Evolutionary conservation across 2,113 vertebrate species (phyloP), one percentile per base, ranked within the genome.

Genomic region (Oryzias celebensis): DNA sequence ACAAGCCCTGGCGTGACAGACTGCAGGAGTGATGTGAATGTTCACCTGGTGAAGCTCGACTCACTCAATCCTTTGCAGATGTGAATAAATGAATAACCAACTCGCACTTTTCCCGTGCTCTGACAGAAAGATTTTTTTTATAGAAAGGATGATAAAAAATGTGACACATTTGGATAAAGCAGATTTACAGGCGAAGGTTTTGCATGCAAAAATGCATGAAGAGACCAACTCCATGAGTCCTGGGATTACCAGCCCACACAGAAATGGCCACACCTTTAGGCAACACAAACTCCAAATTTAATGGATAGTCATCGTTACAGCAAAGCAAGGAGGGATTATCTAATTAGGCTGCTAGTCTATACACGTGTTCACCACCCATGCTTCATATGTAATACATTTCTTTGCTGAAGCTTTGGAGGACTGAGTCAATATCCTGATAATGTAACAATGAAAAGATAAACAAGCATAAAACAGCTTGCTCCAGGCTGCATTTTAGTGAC

Each of bases 241-340:
- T 61, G 18, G 14, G 46, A 76, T 58, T 69, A 58, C 68, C 65
- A 79, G 52, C 59, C 68, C 63, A 78, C 77, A 72, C 62, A 58
- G 53, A 68, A 63, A 66, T 54, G 71, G 63, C 79, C 41, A 50
- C 49, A 73, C 54, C 63, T 79, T 63, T 5, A 68, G 68, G 70
- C 22, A 1, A 52, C 20, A 4, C 6, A 54, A 48, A 68, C n/a
- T 49, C 26, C 42, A 55, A 3, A 58, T 26, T 52, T 65, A 36
- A 75, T 63, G 47, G 59, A 55, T 42, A 57, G 44, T 8, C 20
- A 61, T 72, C 49, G 62, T 24, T 41, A 61, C 41, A 68, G 47
- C 47, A 62, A 66, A 63, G 24, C 62, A 58, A 31, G 53, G 1
- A 60, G 23, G 3, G 57, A 65, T 52, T 52, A 52, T 18, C 52